Evolutionary conservation across 53 echinoderm and acorn worm genomes (phyloP).

Genomic region (Echinarachnius parma): DNA sequence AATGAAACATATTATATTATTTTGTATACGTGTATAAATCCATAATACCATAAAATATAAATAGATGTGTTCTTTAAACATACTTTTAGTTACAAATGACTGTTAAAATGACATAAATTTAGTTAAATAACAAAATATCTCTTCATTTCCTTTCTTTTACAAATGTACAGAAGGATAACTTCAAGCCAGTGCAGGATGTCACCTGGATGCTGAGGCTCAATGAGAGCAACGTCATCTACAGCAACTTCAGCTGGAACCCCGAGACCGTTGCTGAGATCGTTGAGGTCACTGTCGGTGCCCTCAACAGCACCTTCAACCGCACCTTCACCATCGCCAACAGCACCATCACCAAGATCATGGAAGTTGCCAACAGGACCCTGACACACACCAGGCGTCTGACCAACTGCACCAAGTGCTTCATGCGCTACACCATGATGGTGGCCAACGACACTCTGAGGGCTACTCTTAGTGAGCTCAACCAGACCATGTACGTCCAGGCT

Average conservation of each 20-base stretch:
- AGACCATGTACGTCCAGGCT: conserved; percentile 35
- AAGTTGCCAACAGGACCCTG: conserved; percentile 40
- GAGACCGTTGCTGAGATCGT: conserved; percentile 61
- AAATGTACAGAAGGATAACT: conserved; percentile 66
- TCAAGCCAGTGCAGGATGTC: conserved; percentile 72
- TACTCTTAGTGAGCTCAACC: conserved; percentile 23
- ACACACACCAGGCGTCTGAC: conserved; percentile 48
- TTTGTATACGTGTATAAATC: no score
- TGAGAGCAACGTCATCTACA: conserved; percentile 87
- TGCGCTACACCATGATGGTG: conserved; percentile 31
- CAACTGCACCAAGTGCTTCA: conserved; percentile 50
- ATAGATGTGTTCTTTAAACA: no score
- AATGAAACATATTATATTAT: no score
- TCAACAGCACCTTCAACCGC: conserved; percentile 62
- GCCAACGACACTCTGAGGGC: conserved; percentile 25
- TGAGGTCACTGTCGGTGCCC: conserved; percentile 44
- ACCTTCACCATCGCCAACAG: conserved; percentile 50
- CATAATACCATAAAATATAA: no score
- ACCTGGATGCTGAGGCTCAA: conserved; percentile 78
- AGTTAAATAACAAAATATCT: no score
- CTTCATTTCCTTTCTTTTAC: no score
- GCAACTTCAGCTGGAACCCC: conserved; percentile 99
- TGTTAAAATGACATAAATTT: no score
- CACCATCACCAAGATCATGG: conserved; percentile 30
- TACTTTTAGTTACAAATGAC: no score